phyloP scores from a whole-genome alignment of 2,797 vertebrate genomes.

The Paguma larvata region DNA sequence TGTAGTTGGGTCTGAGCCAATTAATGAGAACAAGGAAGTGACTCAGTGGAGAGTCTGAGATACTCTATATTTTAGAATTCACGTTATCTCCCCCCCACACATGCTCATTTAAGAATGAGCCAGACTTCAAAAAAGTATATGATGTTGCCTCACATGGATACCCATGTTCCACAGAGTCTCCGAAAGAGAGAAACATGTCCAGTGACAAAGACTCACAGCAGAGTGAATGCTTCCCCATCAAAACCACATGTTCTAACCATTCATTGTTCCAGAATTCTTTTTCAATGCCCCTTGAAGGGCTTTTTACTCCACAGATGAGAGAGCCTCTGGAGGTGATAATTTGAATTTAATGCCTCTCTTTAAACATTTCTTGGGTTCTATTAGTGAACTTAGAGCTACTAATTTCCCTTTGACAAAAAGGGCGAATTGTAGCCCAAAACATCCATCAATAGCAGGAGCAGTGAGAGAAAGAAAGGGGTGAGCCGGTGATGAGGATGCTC shows the following conservation, averaged over 20 bases:
- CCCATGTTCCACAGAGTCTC: neutral
- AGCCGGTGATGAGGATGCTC: neutral
- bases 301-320: neutral
- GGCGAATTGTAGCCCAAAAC: neutral
- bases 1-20: slow-evolving; percentile 61
- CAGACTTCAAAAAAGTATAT: neutral
- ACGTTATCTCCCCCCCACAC: neutral
- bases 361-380: neutral
- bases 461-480: neutral
- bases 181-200: neutral
- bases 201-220: neutral
- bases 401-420: slow-evolving; percentile 17
- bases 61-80: slow-evolving; percentile 56
- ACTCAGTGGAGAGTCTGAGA: slow-evolving; percentile 65
- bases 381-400: neutral
- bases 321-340: neutral
- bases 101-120: slow-evolving; percentile 30
- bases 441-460: neutral
- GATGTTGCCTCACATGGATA: neutral
- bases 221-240: neutral
- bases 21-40: slow-evolving; percentile 76
- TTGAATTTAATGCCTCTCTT: neutral
- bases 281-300: neutral
- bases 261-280: neutral
- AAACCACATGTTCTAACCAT: neutral